A percentile compares a stretch with the other conserved stretches of the same genome.
These are phyloP conservation scores for Sebastes paucispinis DNA, from an alignment of 2,797 vertebrate genomes.

Conservation along the genomic window DNA sequence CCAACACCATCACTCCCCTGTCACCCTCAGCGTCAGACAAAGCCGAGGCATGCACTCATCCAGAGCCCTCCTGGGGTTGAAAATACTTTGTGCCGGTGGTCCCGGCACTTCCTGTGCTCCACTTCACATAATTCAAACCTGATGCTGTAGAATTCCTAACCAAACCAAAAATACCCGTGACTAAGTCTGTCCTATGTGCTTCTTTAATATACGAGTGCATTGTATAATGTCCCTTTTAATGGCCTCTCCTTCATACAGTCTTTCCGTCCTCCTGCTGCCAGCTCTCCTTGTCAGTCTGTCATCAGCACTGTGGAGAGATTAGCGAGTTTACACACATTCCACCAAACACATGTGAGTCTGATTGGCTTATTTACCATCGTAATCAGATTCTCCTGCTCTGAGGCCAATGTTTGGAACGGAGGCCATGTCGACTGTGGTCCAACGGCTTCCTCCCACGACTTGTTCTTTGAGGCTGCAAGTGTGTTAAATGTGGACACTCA, in stretches of 20 bases:
- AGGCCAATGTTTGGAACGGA: slow-evolving; percentile 39
- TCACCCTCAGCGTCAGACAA: slow-evolving; percentile 64
- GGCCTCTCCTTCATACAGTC: slow-evolving; percentile 13
- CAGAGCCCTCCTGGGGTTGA: not conserved
- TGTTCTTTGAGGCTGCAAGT: slow-evolving; percentile 11
- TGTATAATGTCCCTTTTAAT: slow-evolving; percentile 25
- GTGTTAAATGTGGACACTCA: slow-evolving; percentile 16
- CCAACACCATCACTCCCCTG: slow-evolving; percentile 29
- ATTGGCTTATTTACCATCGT: slow-evolving; percentile 56
- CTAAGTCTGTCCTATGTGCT: slow-evolving; percentile 11
- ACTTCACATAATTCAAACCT: slow-evolving; percentile 10
- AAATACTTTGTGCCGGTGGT: slow-evolving; percentile 16
- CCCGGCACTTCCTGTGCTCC: slow-evolving; percentile 31
- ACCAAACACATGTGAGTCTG: slow-evolving; percentile 38
- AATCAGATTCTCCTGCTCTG: slow-evolving; percentile 55
- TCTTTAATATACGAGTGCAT: slow-evolving; percentile 8
- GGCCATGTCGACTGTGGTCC: slow-evolving; percentile 18
- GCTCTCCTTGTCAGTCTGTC: slow-evolving; percentile 48
- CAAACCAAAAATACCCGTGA: slow-evolving; percentile 18
- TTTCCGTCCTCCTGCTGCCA: slow-evolving; percentile 43
- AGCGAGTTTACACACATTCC: slow-evolving; percentile 46
- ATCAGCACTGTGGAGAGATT: slow-evolving; percentile 36
- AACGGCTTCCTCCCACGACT: slow-evolving; percentile 5
- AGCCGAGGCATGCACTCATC: slow-evolving; percentile 57
- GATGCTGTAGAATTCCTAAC: not conserved